phyloP scores from a whole-genome alignment of 2,888 invertebrate species.

The Oxytorus armatus region DNA sequence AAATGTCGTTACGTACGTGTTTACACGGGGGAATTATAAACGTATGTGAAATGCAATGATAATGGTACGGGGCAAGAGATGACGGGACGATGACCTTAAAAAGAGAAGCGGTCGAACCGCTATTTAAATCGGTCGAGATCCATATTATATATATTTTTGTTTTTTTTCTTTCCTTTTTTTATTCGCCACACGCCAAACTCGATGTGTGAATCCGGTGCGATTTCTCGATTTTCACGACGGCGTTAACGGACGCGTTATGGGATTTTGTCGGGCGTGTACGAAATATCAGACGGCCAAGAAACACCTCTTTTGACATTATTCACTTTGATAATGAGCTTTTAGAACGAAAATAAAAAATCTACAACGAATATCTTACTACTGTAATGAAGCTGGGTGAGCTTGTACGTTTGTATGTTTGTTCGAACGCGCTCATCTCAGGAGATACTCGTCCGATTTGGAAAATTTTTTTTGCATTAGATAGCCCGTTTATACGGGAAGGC shows the following conservation, averaged over 20 bases:
- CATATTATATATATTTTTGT: slow-evolving; percentile 26
- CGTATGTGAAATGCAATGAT: slow-evolving; percentile 1
- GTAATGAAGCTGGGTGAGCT: no score
- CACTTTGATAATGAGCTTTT: background rate
- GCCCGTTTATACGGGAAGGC: no score
- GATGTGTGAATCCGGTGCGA: slow-evolving; percentile 31
- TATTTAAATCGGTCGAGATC: slow-evolving; percentile 67
- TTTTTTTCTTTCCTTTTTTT: no score
- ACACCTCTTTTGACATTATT: no score
- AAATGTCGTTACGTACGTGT: background rate
- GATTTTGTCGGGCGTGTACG: background rate
- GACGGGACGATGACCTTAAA: slow-evolving; percentile 62
- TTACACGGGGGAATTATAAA: no score
- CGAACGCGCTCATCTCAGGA: no score
- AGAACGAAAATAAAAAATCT: slow-evolving; percentile 2
- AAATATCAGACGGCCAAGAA: background rate
- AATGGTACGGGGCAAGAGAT: slow-evolving; percentile 25
- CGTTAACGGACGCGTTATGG: no score
- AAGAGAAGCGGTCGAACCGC: slow-evolving; percentile 63
- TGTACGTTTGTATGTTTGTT: no score
- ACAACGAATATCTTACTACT: no score
- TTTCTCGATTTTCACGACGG: slow-evolving; percentile 30
- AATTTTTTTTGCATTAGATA: no score
- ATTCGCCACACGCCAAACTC: slow-evolving; percentile 46
- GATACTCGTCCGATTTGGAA: no score